These are phyloP conservation scores for Bombus pascuorum DNA, from an alignment of 1,140 invertebrate genomes.

Conservation along the genomic window DNA sequence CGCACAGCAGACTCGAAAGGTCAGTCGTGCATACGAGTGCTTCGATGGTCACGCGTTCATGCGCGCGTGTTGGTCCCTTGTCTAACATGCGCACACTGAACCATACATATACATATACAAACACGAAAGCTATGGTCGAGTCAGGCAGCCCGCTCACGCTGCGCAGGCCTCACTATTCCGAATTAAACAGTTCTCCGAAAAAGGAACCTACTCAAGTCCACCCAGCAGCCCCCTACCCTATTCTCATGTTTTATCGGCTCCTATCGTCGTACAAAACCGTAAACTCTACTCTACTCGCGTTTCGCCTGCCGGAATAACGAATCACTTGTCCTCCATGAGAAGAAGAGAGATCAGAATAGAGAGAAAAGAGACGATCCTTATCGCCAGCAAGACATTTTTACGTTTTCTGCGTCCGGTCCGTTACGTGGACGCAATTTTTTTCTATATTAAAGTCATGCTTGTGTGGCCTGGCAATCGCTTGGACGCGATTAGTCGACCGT, in stretches of 20 bases:
- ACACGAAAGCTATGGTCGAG: neutral
- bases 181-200: slow-evolving; percentile 61
- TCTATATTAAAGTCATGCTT: slow-evolving; percentile 6
- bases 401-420: slow-evolving; percentile 21
- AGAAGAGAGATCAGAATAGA: too few relatives aligned
- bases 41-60: slow-evolving; percentile 16
- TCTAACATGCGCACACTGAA: neutral
- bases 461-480: slow-evolving; percentile 2
- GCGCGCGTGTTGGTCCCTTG: neutral
- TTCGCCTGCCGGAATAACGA: slow-evolving; percentile 61
- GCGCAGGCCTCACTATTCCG: slow-evolving; percentile 6
- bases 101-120: neutral
- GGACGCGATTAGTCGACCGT: slow-evolving; percentile 14
- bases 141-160: neutral
- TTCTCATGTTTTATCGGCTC: slow-evolving; percentile 45
- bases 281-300: slow-evolving; percentile 57
- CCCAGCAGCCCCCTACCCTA: neutral
- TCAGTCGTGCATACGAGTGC: slow-evolving; percentile 47
- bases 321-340: slow-evolving; percentile 48
- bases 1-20: slow-evolving; percentile 22
- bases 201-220: slow-evolving; percentile 41
- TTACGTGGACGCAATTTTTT: slow-evolving; percentile 44
- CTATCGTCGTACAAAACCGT: slow-evolving; percentile 61
- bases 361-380: slow-evolving; percentile 18
- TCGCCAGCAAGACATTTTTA: slow-evolving; percentile 50